phyloP scores from a whole-genome alignment of 2,113 vertebrate species.

The Siniperca chuatsi region DNA sequence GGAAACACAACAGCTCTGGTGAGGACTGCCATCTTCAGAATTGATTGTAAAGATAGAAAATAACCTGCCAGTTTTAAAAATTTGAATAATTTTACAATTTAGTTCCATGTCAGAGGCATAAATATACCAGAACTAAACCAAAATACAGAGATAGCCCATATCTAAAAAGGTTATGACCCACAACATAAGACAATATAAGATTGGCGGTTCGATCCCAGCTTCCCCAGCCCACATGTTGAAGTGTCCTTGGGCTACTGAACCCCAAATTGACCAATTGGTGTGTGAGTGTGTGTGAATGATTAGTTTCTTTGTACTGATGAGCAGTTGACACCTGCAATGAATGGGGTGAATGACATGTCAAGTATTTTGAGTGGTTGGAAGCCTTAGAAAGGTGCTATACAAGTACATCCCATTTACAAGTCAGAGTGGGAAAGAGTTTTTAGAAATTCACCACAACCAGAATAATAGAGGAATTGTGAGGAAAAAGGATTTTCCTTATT shows the following conservation, averaged over 20 bases:
- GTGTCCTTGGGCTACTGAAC: no score
- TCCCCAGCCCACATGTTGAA: no score
- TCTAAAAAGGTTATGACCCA: neutral
- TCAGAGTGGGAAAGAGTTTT: neutral
- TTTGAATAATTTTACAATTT: neutral
- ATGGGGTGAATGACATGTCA: no score
- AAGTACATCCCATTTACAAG: no score
- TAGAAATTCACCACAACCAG: neutral
- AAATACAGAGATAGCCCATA: neutral
- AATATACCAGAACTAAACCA: neutral
- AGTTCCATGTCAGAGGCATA: neutral
- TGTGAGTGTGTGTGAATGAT: no score
- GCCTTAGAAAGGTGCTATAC: no score
- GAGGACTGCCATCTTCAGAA: conserved; percentile 7
- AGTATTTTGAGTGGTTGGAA: no score
- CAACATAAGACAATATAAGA: neutral
- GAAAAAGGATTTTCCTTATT: neutral
- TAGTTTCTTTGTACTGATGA: no score
- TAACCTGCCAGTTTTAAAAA: neutral
- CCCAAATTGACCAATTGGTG: no score
- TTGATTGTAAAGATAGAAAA: neutral
- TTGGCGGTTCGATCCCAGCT: no score
- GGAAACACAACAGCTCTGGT: conserved; percentile 83
- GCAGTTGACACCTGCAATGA: no score
- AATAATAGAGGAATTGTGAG: neutral